These are phyloP conservation scores for Meghimatium bilineatum DNA, from an alignment of 2,888 invertebrate species.

Conservation along the genomic window DNA sequence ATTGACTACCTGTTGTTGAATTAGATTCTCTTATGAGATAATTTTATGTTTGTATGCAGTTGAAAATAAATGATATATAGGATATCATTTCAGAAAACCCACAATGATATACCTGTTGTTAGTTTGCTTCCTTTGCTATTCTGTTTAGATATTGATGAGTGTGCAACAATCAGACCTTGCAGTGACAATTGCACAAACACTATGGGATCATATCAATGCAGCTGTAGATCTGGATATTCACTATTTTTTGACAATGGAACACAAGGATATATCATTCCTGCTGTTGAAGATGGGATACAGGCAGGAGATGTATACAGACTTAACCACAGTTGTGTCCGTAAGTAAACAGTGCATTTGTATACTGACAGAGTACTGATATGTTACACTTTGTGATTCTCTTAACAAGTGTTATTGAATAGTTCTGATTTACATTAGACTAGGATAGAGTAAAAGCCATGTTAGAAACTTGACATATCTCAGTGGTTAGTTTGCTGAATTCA, in stretches of 20 bases:
- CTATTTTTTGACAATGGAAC: conserved; percentile 92
- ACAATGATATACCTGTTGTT: background rate
- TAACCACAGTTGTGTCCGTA: conserved; percentile 94
- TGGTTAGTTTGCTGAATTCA: too few relatives aligned
- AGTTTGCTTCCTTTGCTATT: background rate
- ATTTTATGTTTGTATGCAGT: too few relatives aligned
- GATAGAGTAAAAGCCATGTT: too few relatives aligned
- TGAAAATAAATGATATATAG: too few relatives aligned
- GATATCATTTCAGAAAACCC: too few relatives aligned
- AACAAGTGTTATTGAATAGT: too few relatives aligned
- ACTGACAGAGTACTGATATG: too few relatives aligned
- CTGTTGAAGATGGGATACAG: conserved; percentile 89
- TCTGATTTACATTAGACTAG: too few relatives aligned
- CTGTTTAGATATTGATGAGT: conserved; percentile 58
- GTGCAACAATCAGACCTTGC: conserved; percentile 47
- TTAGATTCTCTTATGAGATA: too few relatives aligned
- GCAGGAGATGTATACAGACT: conserved; percentile 92
- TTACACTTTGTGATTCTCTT: too few relatives aligned
- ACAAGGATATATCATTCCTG: conserved; percentile 88
- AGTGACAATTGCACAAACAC: conserved; percentile 56
- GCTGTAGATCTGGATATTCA: conserved; percentile 93
- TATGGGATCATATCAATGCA: conserved; percentile 79
- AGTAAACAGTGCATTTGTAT: conserved; percentile 55
- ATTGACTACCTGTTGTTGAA: too few relatives aligned
- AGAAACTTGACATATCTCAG: too few relatives aligned